Conservation (phyloP, 1,140 invertebrate species). For the Macrocentrus cingulum region DNA sequence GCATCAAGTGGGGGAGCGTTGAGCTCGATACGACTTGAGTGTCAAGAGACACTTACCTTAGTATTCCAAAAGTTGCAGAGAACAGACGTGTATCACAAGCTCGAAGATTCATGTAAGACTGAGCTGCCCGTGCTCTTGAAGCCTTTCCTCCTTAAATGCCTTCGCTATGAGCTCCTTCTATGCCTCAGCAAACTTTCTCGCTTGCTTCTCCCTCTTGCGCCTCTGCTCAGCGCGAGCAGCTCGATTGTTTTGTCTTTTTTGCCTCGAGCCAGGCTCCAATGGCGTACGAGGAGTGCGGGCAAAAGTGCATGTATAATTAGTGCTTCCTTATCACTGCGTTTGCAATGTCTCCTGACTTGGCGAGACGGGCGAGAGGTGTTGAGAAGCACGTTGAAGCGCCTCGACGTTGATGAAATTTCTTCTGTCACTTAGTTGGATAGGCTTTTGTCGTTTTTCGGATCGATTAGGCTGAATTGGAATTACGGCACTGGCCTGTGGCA, state of each 20-base stretch:
- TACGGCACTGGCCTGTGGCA: constrained; percentile 28
- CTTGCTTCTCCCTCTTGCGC: constrained; percentile 11
- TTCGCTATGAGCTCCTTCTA: constrained; percentile 17
- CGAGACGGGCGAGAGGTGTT: too few relatives aligned
- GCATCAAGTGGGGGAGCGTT: too few relatives aligned
- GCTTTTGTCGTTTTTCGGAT: background rate
- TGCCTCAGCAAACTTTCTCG: constrained; percentile 16
- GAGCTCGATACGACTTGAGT: too few relatives aligned
- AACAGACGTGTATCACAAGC: background rate
- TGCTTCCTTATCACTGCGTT: too few relatives aligned
- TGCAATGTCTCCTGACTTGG: too few relatives aligned
- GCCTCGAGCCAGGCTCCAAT: background rate
- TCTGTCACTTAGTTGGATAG: too few relatives aligned
- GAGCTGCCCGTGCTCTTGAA: constrained; percentile 34
- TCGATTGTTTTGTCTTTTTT: constrained; percentile 16
- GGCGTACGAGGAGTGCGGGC: background rate
- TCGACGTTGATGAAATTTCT: too few relatives aligned
- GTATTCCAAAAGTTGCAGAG: too few relatives aligned
- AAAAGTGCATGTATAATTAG: background rate
- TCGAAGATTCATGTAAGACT: constrained; percentile 34
- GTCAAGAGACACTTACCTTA: too few relatives aligned
- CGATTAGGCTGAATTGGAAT: constrained; percentile 3
- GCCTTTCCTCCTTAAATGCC: constrained; percentile 30
- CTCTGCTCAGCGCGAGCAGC: background rate
- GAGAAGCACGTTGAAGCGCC: too few relatives aligned